These are phyloP conservation scores for Sycophila texana DNA, from an alignment of 2,888 invertebrate genomes.

Conservation along the genomic window DNA sequence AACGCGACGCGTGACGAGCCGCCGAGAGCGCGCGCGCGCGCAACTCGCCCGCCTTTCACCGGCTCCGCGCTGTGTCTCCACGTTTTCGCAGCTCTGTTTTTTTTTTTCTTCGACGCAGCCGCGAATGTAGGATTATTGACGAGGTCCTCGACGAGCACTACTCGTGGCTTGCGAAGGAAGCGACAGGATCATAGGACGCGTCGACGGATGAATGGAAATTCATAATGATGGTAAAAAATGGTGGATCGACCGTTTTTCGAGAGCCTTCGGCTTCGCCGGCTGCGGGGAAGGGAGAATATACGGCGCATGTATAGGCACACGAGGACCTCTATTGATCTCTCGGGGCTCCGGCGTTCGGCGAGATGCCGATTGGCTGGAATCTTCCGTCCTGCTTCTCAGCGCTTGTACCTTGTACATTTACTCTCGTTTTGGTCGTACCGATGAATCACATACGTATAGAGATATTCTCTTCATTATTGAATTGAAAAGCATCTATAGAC, in stretches of 20 bases:
- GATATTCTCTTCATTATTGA: not conserved
- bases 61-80: no score
- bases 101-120: no score
- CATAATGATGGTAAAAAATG: no score
- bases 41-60: not conserved
- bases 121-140: no score
- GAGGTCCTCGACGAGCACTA: no score
- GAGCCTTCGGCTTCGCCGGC: constrained; percentile 17
- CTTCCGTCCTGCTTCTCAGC: not conserved
- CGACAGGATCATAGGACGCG: no score
- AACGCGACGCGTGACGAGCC: not conserved
- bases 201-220: no score
- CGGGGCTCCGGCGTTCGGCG: not conserved
- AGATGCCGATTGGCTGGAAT: not conserved
- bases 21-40: not conserved
- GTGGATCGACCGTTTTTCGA: constrained; percentile 4
- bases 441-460: not conserved
- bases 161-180: no score
- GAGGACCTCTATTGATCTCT: constrained; percentile 42
- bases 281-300: no score
- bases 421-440: not conserved
- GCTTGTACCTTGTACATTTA: not conserved
- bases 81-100: no score
- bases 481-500: not conserved
- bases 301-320: not conserved